Evolutionary conservation across 2,113 vertebrate genomes (phyloP), one percentile per base, ranked within the genome.

Genomic region (Strix uralensis): DNA sequence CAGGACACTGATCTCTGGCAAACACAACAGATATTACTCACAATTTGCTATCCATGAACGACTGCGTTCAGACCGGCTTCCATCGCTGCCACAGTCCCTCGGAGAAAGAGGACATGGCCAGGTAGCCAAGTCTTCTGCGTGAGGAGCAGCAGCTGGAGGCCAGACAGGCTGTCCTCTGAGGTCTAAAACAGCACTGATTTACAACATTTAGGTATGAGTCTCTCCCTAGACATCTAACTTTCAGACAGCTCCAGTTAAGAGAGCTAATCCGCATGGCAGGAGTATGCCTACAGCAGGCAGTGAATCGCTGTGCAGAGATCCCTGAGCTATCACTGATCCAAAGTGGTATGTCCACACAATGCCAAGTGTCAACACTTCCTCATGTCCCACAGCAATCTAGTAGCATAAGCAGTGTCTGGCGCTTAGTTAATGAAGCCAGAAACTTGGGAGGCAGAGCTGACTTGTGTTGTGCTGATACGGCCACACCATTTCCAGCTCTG

Each of bases 131-230:
- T 25, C 44, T 55, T 63, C 82, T 73, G 74, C 79, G 74, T 4
- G 49, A 87, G 79, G 32, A 97, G 51, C 87, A 88, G 87, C 94
- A 97, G 96, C 92, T 96, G 90, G 78, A 90, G 66, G 78, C 79
- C 85, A 96, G 96, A 94, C 87, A 82, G 62, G 17, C 70, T 65
- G 9, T 74, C 70, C 78, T 91, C 66, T 12, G 66, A 79, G 92
- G 79, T 55, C 93, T 49, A 30, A 42, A 84, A 1, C 59, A 89
- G 85, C 34, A 19, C 84, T 74, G 70, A 57, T 62, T 36, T 63
- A 79, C 81, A 94, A 15, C 55, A 44, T 10, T 85, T 30, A 75
- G 78, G 74, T 44, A 71, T 72, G 78, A 86, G 62, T 17, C 70
- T 54, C 73, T 92, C 81, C 88, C 91, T 61, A 86, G 94, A 91